Base-by-base conservation (phyloP, 2,797 vertebrate species). In the Percopsis omiscomaycus region DNA sequence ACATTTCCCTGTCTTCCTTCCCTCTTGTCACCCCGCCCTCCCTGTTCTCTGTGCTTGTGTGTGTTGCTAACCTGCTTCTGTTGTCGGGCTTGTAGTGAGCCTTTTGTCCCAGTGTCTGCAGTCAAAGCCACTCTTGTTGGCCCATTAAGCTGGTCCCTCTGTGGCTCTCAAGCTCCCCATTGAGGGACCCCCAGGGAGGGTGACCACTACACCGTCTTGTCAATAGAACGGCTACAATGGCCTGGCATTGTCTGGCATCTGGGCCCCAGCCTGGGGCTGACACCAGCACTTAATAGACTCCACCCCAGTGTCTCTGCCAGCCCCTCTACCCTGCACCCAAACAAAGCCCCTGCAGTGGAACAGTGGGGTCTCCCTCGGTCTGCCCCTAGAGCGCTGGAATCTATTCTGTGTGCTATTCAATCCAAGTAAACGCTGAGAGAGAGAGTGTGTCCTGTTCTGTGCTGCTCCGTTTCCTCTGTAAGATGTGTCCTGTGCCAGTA, bases 131-230 rank as follows among this genome's bases (percentile, higher is more conserved):
- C 85, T 88, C 86, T 89, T 91, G 86, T 91, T 80, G 82, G 82
- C 82, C 86, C 83, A 89, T 92, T 89, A 91, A 90, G 84, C 87
- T 88, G 89, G 90, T 91, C 88, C 88, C 87, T 85, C 75, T 63
- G 64, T 56, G 84, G 82, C 86, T 89, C 87, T 85, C 82, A 78
- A 81, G 71, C 83, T 80, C 79, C 84, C 84, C 80, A 87, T 89
- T 90, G 84, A 90, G 77, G 75, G 61, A 86, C 57, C 74, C 74
- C 79, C 73, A 74, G 81, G 88, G 89, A 89, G 89, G 84, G 80
- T 86, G 89, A 2, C 87, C 81, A 75, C 88, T 86, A 87, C 85
- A 84, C 74, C 75, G 37, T 42, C 37, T 42, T 42, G 37, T 42
- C 37, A 42, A 42, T 42, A 42, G 37, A 9, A 42, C 83, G 74